Conservation (phyloP, 2,113 vertebrate species). For the Tinamus guttatus region DNA sequence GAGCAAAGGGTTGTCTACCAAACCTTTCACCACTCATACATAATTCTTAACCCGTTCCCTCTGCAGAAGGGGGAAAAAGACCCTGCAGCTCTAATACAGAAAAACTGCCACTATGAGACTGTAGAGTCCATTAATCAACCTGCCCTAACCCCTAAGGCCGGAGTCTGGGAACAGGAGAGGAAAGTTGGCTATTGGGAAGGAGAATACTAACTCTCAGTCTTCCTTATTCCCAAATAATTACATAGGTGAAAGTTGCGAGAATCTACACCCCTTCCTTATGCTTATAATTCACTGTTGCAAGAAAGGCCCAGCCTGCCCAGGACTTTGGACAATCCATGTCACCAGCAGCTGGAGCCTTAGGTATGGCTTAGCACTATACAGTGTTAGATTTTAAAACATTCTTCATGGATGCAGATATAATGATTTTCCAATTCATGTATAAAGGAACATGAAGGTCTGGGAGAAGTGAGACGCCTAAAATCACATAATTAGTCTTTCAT, state of each 20-base stretch:
- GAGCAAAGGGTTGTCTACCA: background rate
- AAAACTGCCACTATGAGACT: slow-evolving; percentile 16
- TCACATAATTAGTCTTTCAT: background rate
- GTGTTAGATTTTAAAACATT: background rate
- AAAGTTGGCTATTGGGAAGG: background rate
- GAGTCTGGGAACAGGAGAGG: background rate
- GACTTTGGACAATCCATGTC: background rate
- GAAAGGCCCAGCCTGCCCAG: background rate
- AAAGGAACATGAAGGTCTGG: background rate
- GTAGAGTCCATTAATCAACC: slow-evolving; percentile 49
- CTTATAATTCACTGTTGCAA: background rate
- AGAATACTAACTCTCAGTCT: background rate
- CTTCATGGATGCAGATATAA: background rate
- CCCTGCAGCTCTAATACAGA: slow-evolving; percentile 11
- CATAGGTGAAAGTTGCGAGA: background rate
- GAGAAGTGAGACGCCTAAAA: background rate
- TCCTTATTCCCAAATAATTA: background rate
- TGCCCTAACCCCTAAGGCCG: background rate
- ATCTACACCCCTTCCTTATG: background rate
- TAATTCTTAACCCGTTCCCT: background rate
- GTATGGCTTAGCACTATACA: background rate
- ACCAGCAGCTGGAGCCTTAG: background rate
- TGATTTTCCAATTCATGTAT: background rate
- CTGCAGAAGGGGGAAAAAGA: background rate
- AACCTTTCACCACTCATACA: background rate